phyloP scores from a whole-genome alignment of 2,888 invertebrate species.

The Microctonus aethiopoides region DNA sequence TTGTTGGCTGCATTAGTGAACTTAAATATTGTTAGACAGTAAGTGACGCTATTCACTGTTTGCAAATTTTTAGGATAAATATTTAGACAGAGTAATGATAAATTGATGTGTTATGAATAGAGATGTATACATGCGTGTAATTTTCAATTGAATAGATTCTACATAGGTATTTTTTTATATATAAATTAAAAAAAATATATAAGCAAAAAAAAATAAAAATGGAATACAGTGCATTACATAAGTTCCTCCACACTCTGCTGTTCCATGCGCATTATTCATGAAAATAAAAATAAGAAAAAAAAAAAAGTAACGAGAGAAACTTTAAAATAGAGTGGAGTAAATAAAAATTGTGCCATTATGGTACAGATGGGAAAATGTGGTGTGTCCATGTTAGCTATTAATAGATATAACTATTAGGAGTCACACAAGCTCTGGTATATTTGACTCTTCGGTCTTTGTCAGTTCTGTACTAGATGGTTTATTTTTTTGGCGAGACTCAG shows the following conservation, averaged over 20 bases:
- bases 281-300: background rate
- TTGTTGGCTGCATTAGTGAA: background rate
- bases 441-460: slow-evolving; percentile 50
- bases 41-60: background rate
- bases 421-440: slow-evolving; percentile 49
- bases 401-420: slow-evolving; percentile 61
- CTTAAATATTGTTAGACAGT: background rate
- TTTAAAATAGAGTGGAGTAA: slow-evolving; percentile 1
- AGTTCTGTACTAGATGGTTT: slow-evolving; percentile 56
- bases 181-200: background rate
- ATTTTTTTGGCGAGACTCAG: slow-evolving; percentile 37
- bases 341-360: slow-evolving; percentile 31
- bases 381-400: slow-evolving; percentile 51
- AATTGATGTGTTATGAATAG: background rate
- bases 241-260: background rate
- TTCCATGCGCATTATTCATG: background rate
- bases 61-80: background rate
- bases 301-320: background rate
- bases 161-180: background rate
- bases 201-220: background rate
- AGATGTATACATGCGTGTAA: background rate
- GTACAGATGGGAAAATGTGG: slow-evolving; percentile 34
- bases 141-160: background rate
- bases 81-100: background rate
- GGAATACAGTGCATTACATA: background rate